Conservation (phyloP, 2,888 invertebrate genomes). For the Heliconius charithonia region DNA sequence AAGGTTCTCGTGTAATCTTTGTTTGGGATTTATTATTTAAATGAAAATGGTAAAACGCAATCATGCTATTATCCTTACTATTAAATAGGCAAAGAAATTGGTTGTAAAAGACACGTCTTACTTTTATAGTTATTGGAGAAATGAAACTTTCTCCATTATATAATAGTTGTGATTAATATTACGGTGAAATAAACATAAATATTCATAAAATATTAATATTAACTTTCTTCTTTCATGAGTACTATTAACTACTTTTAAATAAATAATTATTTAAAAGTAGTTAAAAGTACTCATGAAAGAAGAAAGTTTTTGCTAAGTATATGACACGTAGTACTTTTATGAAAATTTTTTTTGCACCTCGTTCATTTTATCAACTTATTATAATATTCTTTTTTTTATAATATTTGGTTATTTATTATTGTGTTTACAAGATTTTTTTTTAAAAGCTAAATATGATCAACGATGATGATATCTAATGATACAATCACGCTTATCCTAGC, state of each 20-base stretch:
- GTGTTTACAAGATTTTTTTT: not conserved
- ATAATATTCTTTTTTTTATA: no score
- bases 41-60: conserved; percentile 24
- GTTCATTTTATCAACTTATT: no score
- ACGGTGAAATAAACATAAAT: not conserved
- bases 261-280: no score
- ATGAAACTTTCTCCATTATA: conserved; percentile 24
- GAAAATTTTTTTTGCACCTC: no score
- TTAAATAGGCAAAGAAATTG: not conserved
- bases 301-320: no score
- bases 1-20: conserved; percentile 2
- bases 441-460: not conserved
- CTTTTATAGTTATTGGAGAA: conserved; percentile 23
- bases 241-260: not conserved
- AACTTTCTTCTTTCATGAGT: conserved; percentile 4
- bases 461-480: not conserved
- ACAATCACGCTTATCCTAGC: not conserved
- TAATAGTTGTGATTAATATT: conserved; percentile 20
- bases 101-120: not conserved
- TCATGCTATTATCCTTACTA: not conserved
- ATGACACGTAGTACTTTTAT: no score
- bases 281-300: no score
- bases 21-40: conserved; percentile 24
- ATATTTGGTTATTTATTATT: no score
- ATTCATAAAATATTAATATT: conserved; percentile 17